These are phyloP conservation scores for Grammomys dolichurus DNA, from an alignment of 2,113 vertebrate genomes.

Conservation along the genomic window DNA sequence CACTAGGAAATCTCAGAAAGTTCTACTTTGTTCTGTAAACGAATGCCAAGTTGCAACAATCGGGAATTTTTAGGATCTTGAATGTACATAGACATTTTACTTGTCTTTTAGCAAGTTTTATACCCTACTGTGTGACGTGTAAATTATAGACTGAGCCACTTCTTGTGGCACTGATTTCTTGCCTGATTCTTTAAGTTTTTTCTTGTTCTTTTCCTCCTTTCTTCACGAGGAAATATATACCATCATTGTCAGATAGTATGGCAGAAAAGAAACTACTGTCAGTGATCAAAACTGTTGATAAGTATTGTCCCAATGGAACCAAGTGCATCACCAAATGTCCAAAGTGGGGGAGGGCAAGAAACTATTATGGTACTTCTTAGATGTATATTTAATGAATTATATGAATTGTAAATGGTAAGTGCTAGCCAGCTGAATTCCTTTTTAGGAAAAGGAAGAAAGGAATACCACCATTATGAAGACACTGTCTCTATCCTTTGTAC, in stretches of 20 bases:
- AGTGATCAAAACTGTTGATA: neutral
- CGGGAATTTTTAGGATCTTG: constrained; percentile 30
- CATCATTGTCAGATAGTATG: neutral
- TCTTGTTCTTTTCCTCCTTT: neutral
- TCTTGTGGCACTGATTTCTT: neutral
- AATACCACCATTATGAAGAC: neutral
- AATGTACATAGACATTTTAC: neutral
- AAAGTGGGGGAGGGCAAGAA: rapidly evolving
- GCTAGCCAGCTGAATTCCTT: neutral
- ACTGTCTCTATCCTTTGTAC: neutral
- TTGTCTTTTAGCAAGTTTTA: constrained; percentile 15
- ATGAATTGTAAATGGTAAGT: neutral
- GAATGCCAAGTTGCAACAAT: neutral
- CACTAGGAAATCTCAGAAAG: neutral
- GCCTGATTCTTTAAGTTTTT: neutral
- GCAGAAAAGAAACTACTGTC: neutral
- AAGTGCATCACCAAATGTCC: neutral
- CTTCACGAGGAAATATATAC: neutral
- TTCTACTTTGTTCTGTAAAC: constrained; percentile 44
- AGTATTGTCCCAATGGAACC: neutral
- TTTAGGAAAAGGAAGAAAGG: neutral
- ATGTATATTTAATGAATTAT: neutral
- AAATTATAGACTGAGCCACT: constrained; percentile 52
- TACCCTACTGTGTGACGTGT: neutral
- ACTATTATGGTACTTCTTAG: neutral